Conservation (phyloP, 2,888 invertebrate genomes). For the Tridacna crocea region DNA sequence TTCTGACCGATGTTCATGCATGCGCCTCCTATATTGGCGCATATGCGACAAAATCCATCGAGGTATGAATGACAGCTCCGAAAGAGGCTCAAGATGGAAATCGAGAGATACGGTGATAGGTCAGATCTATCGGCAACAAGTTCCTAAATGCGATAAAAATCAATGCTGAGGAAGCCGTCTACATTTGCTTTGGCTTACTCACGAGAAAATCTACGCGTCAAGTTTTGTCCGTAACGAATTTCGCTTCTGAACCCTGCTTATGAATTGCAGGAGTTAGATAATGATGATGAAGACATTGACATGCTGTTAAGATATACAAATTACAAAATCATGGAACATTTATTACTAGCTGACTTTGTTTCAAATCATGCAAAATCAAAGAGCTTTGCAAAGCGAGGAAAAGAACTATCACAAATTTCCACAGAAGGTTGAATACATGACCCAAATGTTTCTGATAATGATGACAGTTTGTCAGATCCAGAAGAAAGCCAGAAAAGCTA, state of each 20-base stretch:
- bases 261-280: conserved; percentile 58
- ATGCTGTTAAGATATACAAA: conserved; percentile 52
- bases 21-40: conserved; percentile 65
- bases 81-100: conserved; percentile 60
- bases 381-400: neutral
- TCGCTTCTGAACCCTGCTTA: conserved; percentile 68
- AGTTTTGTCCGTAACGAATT: conserved; percentile 67
- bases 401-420: neutral
- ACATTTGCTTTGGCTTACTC: conserved; percentile 65
- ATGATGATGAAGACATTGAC: conserved; percentile 56
- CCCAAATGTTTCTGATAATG: conserved; percentile 32
- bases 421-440: conserved; percentile 35
- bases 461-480: conserved; percentile 35
- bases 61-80: conserved; percentile 63
- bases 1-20: conserved; percentile 56
- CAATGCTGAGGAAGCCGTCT: conserved; percentile 74
- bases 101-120: conserved; percentile 40
- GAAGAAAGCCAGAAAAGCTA: too few species aligned
- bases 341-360: conserved; percentile 59
- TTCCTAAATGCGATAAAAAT: conserved; percentile 71
- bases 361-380: too few species aligned
- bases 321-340: conserved; percentile 38
- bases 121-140: conserved; percentile 61
- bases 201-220: too few species aligned
- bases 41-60: conserved; percentile 63